Base-by-base conservation (phyloP, 2,113 vertebrate genomes). In the Gila orcuttii region DNA sequence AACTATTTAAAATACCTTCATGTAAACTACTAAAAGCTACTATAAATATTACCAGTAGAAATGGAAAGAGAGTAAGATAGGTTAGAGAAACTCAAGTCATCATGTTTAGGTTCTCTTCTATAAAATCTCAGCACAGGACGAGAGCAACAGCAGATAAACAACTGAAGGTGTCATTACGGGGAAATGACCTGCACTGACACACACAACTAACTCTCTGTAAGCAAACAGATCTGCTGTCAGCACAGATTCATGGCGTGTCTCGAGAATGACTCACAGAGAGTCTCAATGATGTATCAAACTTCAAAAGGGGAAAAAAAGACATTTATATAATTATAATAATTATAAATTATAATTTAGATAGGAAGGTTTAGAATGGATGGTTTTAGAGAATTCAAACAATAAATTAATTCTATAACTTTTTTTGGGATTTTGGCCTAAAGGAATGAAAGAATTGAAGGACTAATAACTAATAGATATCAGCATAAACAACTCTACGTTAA, bases 1-100 rank as follows among this genome's bases (percentile, higher is more conserved):
- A 78, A 78, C 76, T n/a, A 39, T 57, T 57, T 57, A 59, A 57
- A 78, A 36, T 59, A 11, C 50, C 31, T 39, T 57, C 11, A 78
- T 21, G 52, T 59, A 78, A 78, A 57, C 76, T 39, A 78, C 10
- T 78, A n/a, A 78, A 78, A 57, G 9, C 69, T 42, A 73, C 69
- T 73, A 23, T 73, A 73, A 73, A 73, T 73, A 73, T 73, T 73
- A 39, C 39, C 36, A 73, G 69, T 42, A 42, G 69, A 73, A 19
- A 36, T 42, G 68, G 68, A 6, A 71, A 39, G 19, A 39, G 19
- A 71, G 19, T 23, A 11, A 71, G 21, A 42, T 57, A 57, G 55
- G 55, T 57, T 57, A 9, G 55, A 57, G 55, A 57, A 57, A 57
- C 50, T 69, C 21, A 73, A 42, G 36, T 3, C 69, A 6, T 71